Evolutionary conservation across 2,113 vertebrate genomes (phyloP), one percentile per base, ranked within the genome.

Genomic region (Cyphomyrus discorhynchus): DNA sequence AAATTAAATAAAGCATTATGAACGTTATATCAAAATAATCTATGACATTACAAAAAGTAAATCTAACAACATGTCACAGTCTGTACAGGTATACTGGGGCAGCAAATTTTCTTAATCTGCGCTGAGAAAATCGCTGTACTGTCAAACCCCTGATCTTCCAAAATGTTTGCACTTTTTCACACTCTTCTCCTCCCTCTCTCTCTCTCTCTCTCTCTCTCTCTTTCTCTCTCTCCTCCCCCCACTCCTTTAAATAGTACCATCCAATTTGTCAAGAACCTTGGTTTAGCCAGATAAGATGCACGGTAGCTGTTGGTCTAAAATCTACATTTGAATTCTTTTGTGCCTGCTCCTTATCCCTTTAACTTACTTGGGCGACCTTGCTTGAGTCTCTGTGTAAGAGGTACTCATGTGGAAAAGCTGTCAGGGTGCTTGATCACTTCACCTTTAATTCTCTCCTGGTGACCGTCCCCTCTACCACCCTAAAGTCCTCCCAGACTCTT

Each of bases 331-430:
- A 90, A 90, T 90, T 87, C 52, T 56, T 90, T 92, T 92, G 95
- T 95, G 92, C 93, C 92, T 92, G 91, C 94, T 92, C 93, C 94
- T 94, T 94, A 95, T 94, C 94, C 94, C 91, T 93, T 96, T 95
- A 94, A 93, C 92, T 91, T 90, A 90, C 91, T 88, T 47, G 90
- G 89, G 92, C 91, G 91, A 90, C 91, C 89, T 90, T 80, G 92
- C 91, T 21, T 45, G 86, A 58, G 56, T 70, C 89, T 89, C 21
- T 87, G 92, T 93, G 93, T 93, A 84, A 85, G 53, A 93, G 92
- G 95, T 89, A 91, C 91, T 96, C 92, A 94, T 95, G 96, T 93
- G 93, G 95, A 96, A 96, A 93, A 92, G 93, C 93, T 91, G 13
- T 89, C 21, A 90, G 39, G 93, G 94, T 91, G 92, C 94, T 77